Evolutionary conservation across 2,797 vertebrate genomes (phyloP).

Genomic region (Oreonectes daqikongensis): DNA sequence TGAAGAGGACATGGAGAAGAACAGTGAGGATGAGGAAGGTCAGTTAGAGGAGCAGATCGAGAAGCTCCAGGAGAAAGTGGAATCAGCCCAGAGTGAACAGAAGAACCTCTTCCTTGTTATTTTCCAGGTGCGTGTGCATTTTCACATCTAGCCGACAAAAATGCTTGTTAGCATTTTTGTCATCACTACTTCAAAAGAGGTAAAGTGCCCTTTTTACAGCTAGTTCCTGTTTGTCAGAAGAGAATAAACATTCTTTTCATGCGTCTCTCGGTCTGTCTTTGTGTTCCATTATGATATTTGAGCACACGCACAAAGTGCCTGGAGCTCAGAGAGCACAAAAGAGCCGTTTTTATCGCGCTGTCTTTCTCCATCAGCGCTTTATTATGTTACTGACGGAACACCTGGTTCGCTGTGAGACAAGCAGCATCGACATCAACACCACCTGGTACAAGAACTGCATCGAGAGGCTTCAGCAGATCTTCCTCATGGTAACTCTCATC

Average conservation of each 20-base stretch:
- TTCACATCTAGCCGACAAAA: background rate
- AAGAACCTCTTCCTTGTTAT: slow-evolving; percentile 99
- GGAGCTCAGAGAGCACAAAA: slow-evolving; percentile 17
- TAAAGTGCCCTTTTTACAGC: background rate
- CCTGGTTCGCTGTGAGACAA: slow-evolving; percentile 93
- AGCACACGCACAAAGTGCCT: slow-evolving; percentile 5
- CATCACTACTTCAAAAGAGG: background rate
- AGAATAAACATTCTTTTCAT: slow-evolving; percentile 20
- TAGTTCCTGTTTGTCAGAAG: slow-evolving; percentile 17
- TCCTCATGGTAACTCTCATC: slow-evolving; percentile 84
- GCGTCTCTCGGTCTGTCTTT: slow-evolving; percentile 18
- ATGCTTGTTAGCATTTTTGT: background rate
- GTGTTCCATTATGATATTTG: slow-evolving; percentile 2
- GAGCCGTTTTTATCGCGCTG: background rate
- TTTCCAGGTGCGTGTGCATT: slow-evolving; percentile 84
- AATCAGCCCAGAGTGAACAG: slow-evolving; percentile 97
- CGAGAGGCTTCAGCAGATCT: slow-evolving; percentile 95
- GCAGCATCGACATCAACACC: slow-evolving; percentile 89
- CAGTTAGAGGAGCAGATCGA: slow-evolving; percentile 96
- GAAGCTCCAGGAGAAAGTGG: slow-evolving; percentile 94
- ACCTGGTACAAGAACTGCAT: slow-evolving; percentile 98
- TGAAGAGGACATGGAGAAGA: slow-evolving; percentile 89
- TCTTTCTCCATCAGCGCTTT: slow-evolving; percentile 81
- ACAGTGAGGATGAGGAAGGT: slow-evolving; percentile 93
- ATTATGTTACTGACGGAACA: slow-evolving; percentile 99